Base-by-base conservation (phyloP, 1,140 invertebrate genomes). In the Saxidomus purpurata region DNA sequence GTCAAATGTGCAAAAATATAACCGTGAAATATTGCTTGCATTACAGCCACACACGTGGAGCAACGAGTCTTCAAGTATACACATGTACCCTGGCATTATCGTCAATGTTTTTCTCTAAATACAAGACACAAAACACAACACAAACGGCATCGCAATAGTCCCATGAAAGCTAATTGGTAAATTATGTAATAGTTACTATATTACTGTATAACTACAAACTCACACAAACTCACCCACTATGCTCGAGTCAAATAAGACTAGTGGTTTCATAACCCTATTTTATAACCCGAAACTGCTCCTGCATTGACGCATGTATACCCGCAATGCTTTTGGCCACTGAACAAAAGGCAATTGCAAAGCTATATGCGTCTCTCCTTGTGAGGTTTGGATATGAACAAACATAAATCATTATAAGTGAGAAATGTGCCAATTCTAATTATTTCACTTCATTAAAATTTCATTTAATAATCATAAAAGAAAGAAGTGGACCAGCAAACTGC, bases 381-480 rank as follows among this genome's bases (percentile, higher is more conserved):
- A 36, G 36, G 67, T 71, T 71, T 71, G 67, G 25, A 25, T 15
- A 3, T 8, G 15, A 36, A 38, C 13, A 36, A 19, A 71, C 67
- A 71, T 71, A 19, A 38, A 71, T 40, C 67, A 71, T 71, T 22
- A 2, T 19, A 59, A 1, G 1, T 36, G 34, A 71, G 22, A 40
- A 71, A 71, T 71, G 22, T 71, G 67, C 34, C 67, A 71, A 71
- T 38, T 71, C 67, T 31, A 38, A 38, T 71, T 36, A 71, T 13
- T 71, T 71, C 67, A 71, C 36, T 71, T 71, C 67, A 71, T 71
- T 71, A 71, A 71, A 38, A 71, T 36, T 38, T 71, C 67, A 71
- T 22, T 71, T 6, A 28, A 1, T 71, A 28, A 38, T 17, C 28
- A 71, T 38, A 71, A 71, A 71, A 71, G 34, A 71, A 36, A 71